A percentile compares a stretch with the other conserved stretches of the same genome.
These are phyloP conservation scores for Clamator glandarius DNA, from an alignment of 2,797 vertebrate species.

Conservation along the genomic window DNA sequence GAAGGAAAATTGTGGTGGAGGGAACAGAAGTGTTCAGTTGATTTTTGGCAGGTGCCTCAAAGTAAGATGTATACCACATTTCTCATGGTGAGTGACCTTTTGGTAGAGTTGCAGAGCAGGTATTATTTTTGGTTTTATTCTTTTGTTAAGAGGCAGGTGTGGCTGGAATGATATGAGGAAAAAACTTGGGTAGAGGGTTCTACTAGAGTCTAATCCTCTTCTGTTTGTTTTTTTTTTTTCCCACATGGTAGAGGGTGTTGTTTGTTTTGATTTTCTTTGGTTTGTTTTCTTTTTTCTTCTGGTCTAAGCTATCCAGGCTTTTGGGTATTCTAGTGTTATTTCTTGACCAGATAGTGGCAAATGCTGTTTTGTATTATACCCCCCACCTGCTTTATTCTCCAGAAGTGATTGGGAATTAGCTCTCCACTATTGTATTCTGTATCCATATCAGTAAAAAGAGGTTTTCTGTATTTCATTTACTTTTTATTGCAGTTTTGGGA, in stretches of 20 bases:
- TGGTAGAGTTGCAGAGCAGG: not conserved
- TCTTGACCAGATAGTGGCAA: not conserved
- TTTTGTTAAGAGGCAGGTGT: not conserved
- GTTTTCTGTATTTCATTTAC: not conserved
- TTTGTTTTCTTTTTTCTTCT: not conserved
- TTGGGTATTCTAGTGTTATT: not conserved
- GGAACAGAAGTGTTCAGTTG: not conserved
- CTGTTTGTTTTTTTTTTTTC: not conserved
- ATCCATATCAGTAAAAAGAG: not conserved
- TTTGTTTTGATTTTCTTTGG: not conserved
- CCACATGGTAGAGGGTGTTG: not conserved
- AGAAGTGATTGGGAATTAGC: not conserved
- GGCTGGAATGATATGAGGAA: not conserved
- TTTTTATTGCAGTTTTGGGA: conserved; percentile 85
- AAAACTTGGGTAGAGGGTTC: not conserved
- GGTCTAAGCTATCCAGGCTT: not conserved
- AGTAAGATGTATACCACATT: not conserved
- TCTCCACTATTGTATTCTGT: not conserved
- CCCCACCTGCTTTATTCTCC: not conserved
- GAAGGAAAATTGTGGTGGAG: not conserved
- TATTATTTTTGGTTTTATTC: not conserved
- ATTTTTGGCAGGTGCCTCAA: not conserved
- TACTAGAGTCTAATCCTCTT: not conserved
- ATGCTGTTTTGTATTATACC: not conserved
- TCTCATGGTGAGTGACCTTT: not conserved